Evolutionary conservation across 92 coral and sea anemone species (phyloP).

Genomic region (Zoanthus sansibaricus): DNA sequence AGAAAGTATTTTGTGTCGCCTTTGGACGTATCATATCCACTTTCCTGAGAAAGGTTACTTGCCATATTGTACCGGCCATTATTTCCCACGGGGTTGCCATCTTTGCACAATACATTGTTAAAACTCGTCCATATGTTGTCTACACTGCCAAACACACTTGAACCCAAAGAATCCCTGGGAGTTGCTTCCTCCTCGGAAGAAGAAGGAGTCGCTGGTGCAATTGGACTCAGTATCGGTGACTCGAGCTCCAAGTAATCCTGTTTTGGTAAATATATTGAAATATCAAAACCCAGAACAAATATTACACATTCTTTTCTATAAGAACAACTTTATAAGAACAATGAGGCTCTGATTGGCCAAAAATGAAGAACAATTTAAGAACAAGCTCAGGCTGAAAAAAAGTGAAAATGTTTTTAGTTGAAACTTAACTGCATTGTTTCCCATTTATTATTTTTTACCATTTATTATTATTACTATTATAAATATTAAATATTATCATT

Average conservation of each 20-base stretch:
- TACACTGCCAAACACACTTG: slow-evolving; percentile 86
- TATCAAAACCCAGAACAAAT: background rate
- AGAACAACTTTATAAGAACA: background rate
- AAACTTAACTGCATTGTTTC: too few species aligned
- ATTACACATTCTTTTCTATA: background rate
- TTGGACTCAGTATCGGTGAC: slow-evolving; percentile 56
- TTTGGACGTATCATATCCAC: slow-evolving; percentile 36
- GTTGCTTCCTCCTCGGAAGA: slow-evolving; percentile 78
- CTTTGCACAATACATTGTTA: slow-evolving; percentile 24
- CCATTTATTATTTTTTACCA: too few species aligned
- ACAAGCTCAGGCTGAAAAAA: too few species aligned
- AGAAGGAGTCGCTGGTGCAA: slow-evolving; percentile 76
- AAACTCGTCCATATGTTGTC: slow-evolving; percentile 45
- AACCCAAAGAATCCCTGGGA: slow-evolving; percentile 76
- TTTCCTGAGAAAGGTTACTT: slow-evolving; percentile 28
- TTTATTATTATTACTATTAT: too few species aligned
- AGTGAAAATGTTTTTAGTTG: too few species aligned
- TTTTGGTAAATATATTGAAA: background rate
- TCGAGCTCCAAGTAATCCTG: slow-evolving; percentile 87
- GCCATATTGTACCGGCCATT: slow-evolving; percentile 1
- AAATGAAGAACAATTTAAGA: too few species aligned
- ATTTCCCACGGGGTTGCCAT: background rate
- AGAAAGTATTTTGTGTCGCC: background rate
- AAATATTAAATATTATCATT: too few species aligned
- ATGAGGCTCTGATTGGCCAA: too few species aligned